These are phyloP conservation scores for Phalacrocorax brasilianus DNA, from an alignment of 2,113 vertebrate species.

Conservation along the genomic window DNA sequence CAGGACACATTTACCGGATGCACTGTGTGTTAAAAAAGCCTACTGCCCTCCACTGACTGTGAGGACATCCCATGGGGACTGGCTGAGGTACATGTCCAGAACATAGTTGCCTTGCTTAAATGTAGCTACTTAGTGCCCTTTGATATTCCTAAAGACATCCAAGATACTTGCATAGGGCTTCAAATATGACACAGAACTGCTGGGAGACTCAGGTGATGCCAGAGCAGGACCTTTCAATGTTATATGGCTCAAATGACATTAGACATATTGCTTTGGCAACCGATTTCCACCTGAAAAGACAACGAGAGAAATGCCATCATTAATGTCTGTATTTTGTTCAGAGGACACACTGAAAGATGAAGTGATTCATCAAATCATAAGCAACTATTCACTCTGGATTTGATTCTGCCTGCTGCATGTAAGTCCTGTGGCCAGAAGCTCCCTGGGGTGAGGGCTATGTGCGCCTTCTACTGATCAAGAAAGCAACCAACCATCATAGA, in stretches of 20 bases:
- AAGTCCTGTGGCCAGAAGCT: background rate
- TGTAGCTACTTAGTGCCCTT: background rate
- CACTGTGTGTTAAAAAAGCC: background rate
- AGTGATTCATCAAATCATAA: background rate
- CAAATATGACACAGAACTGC: background rate
- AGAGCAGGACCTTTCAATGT: background rate
- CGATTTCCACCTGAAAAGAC: background rate
- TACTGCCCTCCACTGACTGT: background rate
- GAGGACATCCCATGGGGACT: background rate
- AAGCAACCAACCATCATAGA: background rate
- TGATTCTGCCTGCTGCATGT: background rate
- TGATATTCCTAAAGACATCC: background rate
- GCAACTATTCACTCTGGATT: background rate
- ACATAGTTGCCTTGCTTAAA: background rate
- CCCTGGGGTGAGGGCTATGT: background rate
- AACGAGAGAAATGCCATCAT: background rate
- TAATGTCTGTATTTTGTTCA: background rate
- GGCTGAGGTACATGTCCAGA: background rate
- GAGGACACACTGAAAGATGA: background rate
- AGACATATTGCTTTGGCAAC: background rate
- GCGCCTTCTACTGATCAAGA: background rate
- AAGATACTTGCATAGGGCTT: background rate
- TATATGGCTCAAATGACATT: rapidly evolving
- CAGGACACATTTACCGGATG: background rate
- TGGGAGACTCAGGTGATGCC: background rate